Conservation (phyloP, 2,888 invertebrate species). For the Exephanes ischioxanthus region DNA sequence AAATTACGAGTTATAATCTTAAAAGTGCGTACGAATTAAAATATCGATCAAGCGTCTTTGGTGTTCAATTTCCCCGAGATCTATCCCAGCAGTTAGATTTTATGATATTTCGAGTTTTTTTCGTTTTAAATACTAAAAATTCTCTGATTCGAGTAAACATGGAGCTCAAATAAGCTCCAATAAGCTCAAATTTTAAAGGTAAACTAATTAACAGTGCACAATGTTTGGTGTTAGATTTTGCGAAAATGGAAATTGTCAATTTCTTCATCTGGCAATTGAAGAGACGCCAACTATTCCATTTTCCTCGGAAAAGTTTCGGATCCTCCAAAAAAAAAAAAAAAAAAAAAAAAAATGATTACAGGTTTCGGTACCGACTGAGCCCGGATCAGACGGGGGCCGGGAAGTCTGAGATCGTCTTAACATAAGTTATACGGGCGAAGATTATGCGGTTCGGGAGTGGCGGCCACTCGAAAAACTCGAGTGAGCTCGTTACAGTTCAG, state of each 20-base stretch:
- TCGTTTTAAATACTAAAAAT: too few species aligned
- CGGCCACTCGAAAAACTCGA: not conserved
- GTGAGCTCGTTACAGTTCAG: not conserved
- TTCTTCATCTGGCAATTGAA: not conserved
- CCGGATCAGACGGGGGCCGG: not conserved
- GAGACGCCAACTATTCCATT: not conserved
- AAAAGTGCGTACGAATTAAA: too few species aligned
- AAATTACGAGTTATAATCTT: too few species aligned
- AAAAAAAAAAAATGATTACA: not conserved
- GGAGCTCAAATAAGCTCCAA: too few species aligned
- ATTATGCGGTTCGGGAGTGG: conserved; percentile 24
- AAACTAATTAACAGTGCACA: too few species aligned
- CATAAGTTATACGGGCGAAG: not conserved
- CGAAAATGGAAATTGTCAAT: not conserved
- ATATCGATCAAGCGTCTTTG: too few species aligned
- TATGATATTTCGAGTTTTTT: too few species aligned
- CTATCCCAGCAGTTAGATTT: too few species aligned
- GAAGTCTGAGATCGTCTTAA: not conserved
- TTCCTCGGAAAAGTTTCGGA: not conserved
- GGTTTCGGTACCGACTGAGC: not conserved
- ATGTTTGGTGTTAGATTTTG: too few species aligned
- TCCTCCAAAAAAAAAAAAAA: not conserved
- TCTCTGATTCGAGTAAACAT: too few species aligned
- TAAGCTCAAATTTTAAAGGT: too few species aligned
- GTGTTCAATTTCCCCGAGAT: too few species aligned